Evolutionary conservation across 2,888 invertebrate species (phyloP), one percentile per base, ranked within the genome.

Genomic region (Agriopis leucophaearia): DNA sequence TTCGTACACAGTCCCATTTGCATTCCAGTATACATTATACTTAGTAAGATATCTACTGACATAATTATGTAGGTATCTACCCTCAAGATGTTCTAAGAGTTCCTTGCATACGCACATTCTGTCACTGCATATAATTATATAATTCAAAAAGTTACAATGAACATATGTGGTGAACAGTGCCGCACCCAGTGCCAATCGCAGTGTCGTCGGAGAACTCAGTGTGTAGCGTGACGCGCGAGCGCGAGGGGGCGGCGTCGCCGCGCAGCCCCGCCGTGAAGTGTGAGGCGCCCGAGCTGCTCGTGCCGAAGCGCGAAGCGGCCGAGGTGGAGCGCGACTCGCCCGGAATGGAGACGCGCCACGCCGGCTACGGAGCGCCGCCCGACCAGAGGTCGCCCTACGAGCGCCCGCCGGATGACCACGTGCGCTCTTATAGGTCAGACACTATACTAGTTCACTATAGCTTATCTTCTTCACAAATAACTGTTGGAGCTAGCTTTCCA

Each of bases 261-360:
- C 88, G 82, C 71, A 89, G 88, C 85, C 94, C 89, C 82, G 86
- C 87, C 66, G 92, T 92, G 87, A 93, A 92, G 81, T 89, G 90
- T 77, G 92, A 91, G 85, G 89, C 81, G 84, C 91, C 84, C 89
- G 95, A 86, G 82, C 92, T 96, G 82, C 90, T 96, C 77, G 95
- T 96, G 74, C 96, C 96, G 13, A 96, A 96, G 93, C 94, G 96
- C 42, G 96, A 96, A 89, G 76, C 94, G 94, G 77, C 90, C 89
- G 94, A 93, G 87, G 89, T 92, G 92, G 94, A 96, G 96, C 89
- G 95, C 92, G 97, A 97, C 90, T 96, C 97, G 71, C 76, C 97
- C 92, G 96, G 96, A 81, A 96, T 96, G 95, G 97, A 97, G 84
- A 95, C 96, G 87, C 94, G 95, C 85, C 95, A 94, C 85, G 94